Percentiles rank a stretch among this genome's conserved stretches.
phyloP scores from a whole-genome alignment of 2,797 vertebrate genomes.

The Myripristis jacobus region DNA sequence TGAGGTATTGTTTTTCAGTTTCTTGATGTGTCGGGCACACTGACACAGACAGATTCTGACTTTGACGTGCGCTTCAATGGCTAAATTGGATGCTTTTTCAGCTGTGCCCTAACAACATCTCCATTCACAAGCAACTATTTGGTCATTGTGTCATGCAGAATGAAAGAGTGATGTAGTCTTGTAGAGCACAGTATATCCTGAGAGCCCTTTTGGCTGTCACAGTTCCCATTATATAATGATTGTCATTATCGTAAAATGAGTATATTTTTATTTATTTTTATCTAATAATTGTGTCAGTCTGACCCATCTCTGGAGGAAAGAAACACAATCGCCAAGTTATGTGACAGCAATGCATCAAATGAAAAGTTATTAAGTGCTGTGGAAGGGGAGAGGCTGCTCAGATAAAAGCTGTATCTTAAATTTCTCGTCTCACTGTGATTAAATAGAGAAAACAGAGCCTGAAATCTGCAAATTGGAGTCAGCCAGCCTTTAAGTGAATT shows the following conservation, averaged over 20 bases:
- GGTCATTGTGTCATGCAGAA: slow-evolving; percentile 26
- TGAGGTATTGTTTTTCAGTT: background rate
- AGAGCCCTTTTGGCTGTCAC: slow-evolving; percentile 20
- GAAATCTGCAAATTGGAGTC: background rate
- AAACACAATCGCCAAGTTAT: slow-evolving; percentile 16
- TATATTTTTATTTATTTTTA: slow-evolving; percentile 50
- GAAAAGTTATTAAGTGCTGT: background rate
- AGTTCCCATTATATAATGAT: slow-evolving; percentile 48
- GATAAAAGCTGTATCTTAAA: background rate
- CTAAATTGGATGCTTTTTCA: slow-evolving; percentile 13
- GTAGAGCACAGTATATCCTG: slow-evolving; percentile 35
- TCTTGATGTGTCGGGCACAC: slow-evolving; percentile 36
- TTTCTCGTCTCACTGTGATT: background rate
- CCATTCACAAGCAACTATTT: slow-evolving; percentile 43
- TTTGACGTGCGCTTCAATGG: slow-evolving; percentile 30
- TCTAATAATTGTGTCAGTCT: slow-evolving; percentile 58
- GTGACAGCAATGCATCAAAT: slow-evolving; percentile 5
- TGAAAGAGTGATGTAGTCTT: slow-evolving; percentile 16
- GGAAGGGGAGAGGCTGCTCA: slow-evolving; percentile 8
- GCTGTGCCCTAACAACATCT: slow-evolving; percentile 12
- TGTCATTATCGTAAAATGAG: slow-evolving; percentile 33
- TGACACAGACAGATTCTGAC: slow-evolving; percentile 55
- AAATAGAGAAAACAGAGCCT: background rate
- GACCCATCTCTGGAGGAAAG: slow-evolving; percentile 46
- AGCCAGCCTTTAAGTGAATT: background rate